These are phyloP conservation scores for Clepsis dumicolana DNA, from an alignment of 2,888 invertebrate species.

Conservation along the genomic window DNA sequence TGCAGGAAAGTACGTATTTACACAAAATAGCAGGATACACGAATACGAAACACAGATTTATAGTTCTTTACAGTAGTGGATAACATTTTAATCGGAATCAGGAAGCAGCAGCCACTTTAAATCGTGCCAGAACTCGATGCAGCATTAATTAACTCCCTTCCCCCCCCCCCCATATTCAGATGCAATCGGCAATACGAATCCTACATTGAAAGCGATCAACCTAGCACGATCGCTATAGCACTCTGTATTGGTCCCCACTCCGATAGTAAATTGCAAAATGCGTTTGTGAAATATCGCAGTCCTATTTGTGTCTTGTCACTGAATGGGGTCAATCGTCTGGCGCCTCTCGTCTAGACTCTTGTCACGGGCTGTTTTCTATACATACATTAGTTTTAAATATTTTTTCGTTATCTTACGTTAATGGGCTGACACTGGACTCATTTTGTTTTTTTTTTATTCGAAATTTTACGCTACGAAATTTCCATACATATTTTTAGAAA, in stretches of 20 bases:
- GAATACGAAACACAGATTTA: background rate
- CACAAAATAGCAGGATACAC: background rate
- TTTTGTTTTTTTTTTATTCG: background rate
- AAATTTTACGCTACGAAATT: background rate
- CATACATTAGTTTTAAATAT: conserved; percentile 25
- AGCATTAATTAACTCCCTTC: conserved; percentile 34
- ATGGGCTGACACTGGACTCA: conserved; percentile 12
- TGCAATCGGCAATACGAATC: conserved; percentile 36
- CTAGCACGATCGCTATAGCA: background rate
- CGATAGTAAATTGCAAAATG: conserved; percentile 41
- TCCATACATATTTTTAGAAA: background rate
- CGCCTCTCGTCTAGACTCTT: conserved; percentile 64
- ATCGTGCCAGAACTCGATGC: conserved; percentile 18
- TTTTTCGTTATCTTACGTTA: conserved; percentile 25
- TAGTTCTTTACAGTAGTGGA: background rate
- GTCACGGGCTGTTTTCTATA: conserved; percentile 53
- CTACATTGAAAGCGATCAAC: conserved; percentile 28
- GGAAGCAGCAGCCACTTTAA: conserved; percentile 26
- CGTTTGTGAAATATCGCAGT: conserved; percentile 38
- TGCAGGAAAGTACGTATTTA: background rate
- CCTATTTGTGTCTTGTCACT: conserved; percentile 33
- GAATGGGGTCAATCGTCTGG: conserved; percentile 50
- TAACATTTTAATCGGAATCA: conserved; percentile 29
- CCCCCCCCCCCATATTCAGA: conserved; percentile 25
- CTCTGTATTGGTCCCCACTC: background rate